Conservation (phyloP, 2,797 vertebrate genomes). For the Simalia tracyae region DNA sequence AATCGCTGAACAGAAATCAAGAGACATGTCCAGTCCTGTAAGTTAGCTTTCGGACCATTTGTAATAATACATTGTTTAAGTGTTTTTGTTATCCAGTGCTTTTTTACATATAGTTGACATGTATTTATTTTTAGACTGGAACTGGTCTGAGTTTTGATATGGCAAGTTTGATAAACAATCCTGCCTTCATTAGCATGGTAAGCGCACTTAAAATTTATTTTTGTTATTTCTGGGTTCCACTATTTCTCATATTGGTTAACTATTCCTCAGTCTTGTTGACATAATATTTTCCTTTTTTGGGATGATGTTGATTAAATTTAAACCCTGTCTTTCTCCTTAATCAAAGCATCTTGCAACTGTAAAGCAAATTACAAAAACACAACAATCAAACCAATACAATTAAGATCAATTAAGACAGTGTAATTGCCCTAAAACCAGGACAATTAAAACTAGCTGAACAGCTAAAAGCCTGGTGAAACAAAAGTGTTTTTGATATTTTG, state of each 20-base stretch:
- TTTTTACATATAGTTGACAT: constrained; percentile 42
- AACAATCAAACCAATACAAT: not conserved
- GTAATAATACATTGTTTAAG: constrained; percentile 13
- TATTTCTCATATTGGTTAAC: not conserved
- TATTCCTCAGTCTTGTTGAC: not conserved
- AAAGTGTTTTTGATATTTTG: not conserved
- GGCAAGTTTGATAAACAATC: constrained; percentile 98
- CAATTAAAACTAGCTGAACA: not conserved
- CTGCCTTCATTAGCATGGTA: constrained; percentile 98
- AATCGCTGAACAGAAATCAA: constrained; percentile 95
- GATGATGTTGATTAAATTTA: not conserved
- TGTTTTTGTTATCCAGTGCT: not conserved
- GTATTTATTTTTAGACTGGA: constrained; percentile 81
- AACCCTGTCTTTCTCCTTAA: not conserved
- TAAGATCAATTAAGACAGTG: not conserved
- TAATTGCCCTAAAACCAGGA: not conserved
- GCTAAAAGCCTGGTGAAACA: not conserved
- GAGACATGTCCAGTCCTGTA: constrained; percentile 90
- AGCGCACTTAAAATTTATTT: constrained; percentile 63
- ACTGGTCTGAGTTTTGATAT: constrained; percentile 95
- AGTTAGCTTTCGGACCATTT: constrained; percentile 68
- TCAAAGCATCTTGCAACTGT: not conserved
- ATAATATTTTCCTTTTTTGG: not conserved
- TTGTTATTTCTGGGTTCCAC: constrained; percentile 20
- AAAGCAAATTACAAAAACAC: not conserved